Percentiles rank a stretch among this genome's conserved stretches.
phyloP scores from a whole-genome alignment of 2,888 invertebrate species.

The Cataglyphis livida region DNA sequence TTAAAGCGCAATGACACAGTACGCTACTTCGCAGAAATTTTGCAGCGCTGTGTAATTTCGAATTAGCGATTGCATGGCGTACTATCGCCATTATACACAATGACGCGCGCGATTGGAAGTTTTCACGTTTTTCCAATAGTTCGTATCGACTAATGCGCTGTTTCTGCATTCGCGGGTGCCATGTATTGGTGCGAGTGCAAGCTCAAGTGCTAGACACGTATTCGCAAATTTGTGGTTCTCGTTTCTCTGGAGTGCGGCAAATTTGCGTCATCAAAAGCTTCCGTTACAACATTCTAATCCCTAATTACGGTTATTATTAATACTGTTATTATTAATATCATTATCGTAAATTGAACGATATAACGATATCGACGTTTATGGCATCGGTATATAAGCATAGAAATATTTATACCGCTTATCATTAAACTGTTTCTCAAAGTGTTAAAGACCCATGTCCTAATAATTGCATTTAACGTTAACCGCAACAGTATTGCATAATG shows the following conservation, averaged over 20 bases:
- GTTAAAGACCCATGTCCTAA: slow-evolving; percentile 5
- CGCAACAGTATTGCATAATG: slow-evolving; percentile 5
- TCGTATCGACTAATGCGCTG: slow-evolving; percentile 7
- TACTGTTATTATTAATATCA: slow-evolving; percentile 1
- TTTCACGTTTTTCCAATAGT: slow-evolving; percentile 35
- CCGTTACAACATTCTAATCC: slow-evolving; percentile 21
- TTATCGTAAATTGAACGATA: not conserved
- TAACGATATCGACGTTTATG: not conserved
- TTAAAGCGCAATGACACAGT: slow-evolving; percentile 35
- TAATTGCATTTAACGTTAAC: slow-evolving; percentile 13
- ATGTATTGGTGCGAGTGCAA: slow-evolving; percentile 32
- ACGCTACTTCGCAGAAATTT: slow-evolving; percentile 29
- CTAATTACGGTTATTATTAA: slow-evolving; percentile 11
- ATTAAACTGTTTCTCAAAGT: not conserved
- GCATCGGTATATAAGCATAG: not conserved
- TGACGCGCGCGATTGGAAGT: not conserved
- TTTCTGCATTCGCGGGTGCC: slow-evolving; percentile 11
- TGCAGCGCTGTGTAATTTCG: slow-evolving; percentile 44
- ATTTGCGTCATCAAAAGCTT: slow-evolving; percentile 61
- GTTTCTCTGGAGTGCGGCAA: slow-evolving; percentile 54
- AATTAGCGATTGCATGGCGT: slow-evolving; percentile 51
- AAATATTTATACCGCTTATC: not conserved
- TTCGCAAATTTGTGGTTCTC: slow-evolving; percentile 68
- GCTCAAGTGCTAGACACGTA: slow-evolving; percentile 62
- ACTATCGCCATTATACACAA: slow-evolving; percentile 33